Percentiles rank a stretch among this genome's conserved stretches.
These are phyloP conservation scores for Rallus limicola DNA, from an alignment of 2,113 vertebrate species.

Conservation along the genomic window DNA sequence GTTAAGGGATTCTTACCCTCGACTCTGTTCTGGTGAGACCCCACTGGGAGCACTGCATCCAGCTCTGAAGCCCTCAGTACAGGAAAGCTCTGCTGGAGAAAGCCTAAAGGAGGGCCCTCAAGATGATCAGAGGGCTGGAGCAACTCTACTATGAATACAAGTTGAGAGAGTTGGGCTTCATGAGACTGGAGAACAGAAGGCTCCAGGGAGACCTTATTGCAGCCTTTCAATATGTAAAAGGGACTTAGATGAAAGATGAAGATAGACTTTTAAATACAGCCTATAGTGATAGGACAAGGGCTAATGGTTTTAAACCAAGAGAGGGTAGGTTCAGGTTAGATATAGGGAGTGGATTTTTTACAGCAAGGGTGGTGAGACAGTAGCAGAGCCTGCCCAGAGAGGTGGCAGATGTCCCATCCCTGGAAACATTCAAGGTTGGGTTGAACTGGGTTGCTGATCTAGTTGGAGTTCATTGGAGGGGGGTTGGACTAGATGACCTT, in stretches of 20 bases:
- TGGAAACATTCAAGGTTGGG: background rate
- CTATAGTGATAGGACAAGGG: background rate
- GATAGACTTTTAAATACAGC: background rate
- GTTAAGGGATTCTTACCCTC: background rate
- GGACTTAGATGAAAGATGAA: background rate
- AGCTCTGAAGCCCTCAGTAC: background rate
- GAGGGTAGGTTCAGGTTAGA: background rate
- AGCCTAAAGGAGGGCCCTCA: background rate
- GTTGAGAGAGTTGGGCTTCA: background rate
- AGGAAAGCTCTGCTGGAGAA: background rate
- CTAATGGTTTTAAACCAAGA: background rate
- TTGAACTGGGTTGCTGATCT: background rate
- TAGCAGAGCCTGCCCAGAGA: background rate
- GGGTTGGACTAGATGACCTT: background rate
- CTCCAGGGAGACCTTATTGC: background rate
- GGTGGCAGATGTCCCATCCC: background rate
- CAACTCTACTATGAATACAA: background rate
- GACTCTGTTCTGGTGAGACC: background rate
- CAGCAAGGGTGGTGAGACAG: background rate
- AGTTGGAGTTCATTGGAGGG: background rate
- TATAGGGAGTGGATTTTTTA: background rate
- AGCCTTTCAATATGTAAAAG: background rate
- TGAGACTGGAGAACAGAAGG: background rate
- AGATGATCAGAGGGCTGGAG: background rate
- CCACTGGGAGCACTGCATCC: background rate